Conservation (phyloP, 2,888 invertebrate species). For the Masnerella sp. region DNA sequence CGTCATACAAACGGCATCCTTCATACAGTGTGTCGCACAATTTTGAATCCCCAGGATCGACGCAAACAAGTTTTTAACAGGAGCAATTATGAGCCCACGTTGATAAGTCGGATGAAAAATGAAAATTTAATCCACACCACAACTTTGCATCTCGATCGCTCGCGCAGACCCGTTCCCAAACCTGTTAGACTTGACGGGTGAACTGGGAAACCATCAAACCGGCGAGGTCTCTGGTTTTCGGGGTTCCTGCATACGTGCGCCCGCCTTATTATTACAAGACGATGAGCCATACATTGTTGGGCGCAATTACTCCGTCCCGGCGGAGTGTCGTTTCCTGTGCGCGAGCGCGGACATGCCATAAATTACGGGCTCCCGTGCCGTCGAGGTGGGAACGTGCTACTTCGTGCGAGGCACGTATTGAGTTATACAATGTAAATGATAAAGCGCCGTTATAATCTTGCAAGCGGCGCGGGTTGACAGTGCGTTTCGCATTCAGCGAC, state of each 20-base stretch:
- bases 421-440: slow-evolving; percentile 60
- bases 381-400: slow-evolving; percentile 58
- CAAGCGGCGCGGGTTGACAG: slow-evolving; percentile 46
- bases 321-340: slow-evolving; percentile 57
- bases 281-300: slow-evolving; percentile 55
- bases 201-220: too few species aligned
- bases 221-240: too few species aligned
- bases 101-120: too few species aligned
- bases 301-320: slow-evolving; percentile 54
- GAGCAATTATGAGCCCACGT: too few species aligned
- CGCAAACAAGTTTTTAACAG: too few species aligned
- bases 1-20: slow-evolving; percentile 22
- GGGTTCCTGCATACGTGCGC: slow-evolving; percentile 30
- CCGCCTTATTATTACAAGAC: slow-evolving; percentile 53
- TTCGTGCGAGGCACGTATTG: slow-evolving; percentile 55
- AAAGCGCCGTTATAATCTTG: slow-evolving; percentile 58
- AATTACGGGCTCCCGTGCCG: slow-evolving; percentile 48
- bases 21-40: too few species aligned
- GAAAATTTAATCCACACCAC: too few species aligned
- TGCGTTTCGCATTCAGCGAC: slow-evolving; percentile 48
- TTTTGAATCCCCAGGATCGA: too few species aligned
- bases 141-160: too few species aligned
- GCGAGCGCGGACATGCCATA: slow-evolving; percentile 53
- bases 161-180: neutral
- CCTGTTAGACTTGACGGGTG: too few species aligned